A percentile compares a stretch with the other conserved stretches of the same genome.
These are phyloP conservation scores for Barnardius zonarius DNA, from an alignment of 2,113 vertebrate genomes.

Conservation along the genomic window DNA sequence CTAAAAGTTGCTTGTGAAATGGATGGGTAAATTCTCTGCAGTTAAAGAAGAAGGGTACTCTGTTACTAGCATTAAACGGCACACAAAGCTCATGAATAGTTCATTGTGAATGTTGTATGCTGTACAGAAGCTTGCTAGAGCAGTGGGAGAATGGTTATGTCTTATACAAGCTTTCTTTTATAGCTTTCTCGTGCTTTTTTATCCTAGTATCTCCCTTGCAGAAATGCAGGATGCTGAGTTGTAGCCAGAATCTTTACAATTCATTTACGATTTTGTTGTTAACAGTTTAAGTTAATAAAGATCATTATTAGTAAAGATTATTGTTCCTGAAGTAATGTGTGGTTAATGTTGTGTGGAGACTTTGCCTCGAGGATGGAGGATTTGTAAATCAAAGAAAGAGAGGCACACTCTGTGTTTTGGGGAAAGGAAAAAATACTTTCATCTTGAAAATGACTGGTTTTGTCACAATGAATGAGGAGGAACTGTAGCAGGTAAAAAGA, in stretches of 20 bases:
- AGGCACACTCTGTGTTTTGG: neutral
- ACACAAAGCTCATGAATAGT: neutral
- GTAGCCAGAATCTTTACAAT: neutral
- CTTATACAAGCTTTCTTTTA: neutral
- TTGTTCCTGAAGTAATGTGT: neutral
- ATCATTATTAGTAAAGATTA: neutral
- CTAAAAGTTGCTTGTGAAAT: neutral
- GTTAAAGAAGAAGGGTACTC: neutral
- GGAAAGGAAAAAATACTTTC: neutral
- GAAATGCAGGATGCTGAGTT: neutral
- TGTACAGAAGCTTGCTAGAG: neutral
- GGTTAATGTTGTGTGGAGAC: neutral
- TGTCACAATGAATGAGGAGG: neutral
- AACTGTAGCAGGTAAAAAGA: neutral
- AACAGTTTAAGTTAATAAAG: neutral
- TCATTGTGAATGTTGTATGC: neutral
- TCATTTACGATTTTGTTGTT: neutral
- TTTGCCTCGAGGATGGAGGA: neutral
- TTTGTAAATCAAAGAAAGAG: neutral
- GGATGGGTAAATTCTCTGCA: neutral
- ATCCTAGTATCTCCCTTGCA: neutral
- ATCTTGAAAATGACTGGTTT: neutral
- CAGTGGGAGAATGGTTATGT: fast-evolving
- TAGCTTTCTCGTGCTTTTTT: neutral
- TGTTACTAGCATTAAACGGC: neutral